Base-by-base conservation (phyloP, 2,888 invertebrate species). In the Cheilosia vernalis region DNA sequence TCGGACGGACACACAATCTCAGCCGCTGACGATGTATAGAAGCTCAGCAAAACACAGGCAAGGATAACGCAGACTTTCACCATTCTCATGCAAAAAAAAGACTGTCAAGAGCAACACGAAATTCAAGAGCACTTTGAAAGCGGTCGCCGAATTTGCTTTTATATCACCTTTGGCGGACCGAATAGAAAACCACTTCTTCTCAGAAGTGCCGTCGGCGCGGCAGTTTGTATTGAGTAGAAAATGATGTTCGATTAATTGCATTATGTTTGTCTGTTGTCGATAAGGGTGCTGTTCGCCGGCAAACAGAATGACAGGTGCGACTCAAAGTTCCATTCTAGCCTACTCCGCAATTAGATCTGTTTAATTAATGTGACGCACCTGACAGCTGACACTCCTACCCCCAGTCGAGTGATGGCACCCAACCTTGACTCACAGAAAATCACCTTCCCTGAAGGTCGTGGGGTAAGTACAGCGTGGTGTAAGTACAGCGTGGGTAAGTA, bases 1-100 rank as follows among this genome's bases (percentile, higher is more conserved):
- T 66, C 55, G 1, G 30, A 27, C n/a, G 87, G 88, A 73, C 88
- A 88, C 2, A 83, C 72, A 66, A 87, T 88, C 7, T 77, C 56
- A 9, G 42, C 67, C 24, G 69, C 80, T 6, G 78, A 72, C 17
- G 49, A 72, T 21, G 63, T 27, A 7, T 42, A 30, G 19, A 66
- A 13, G 42, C 61, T 30, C 33, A 81, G 44, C 1, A 80, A 15
- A 13, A 81, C 24, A 40, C 70, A 53, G 64, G 15, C 67, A 19
- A 80, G 61, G 61, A 85, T 61, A 27, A 67, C 6, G n/a, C n/a
- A 56, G 72, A 67, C 61, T 72, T 85, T 85, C n/a, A 47, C 17
- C 85, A 72, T 80, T 4, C 21, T 79, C 17, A 37, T 40, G 21
- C 21, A 19, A 40, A 30, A 19, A 17, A 6, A 10, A 63, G 63